Base-by-base conservation (phyloP, 2,797 vertebrate genomes). In the Sebastolobus altivelis region DNA sequence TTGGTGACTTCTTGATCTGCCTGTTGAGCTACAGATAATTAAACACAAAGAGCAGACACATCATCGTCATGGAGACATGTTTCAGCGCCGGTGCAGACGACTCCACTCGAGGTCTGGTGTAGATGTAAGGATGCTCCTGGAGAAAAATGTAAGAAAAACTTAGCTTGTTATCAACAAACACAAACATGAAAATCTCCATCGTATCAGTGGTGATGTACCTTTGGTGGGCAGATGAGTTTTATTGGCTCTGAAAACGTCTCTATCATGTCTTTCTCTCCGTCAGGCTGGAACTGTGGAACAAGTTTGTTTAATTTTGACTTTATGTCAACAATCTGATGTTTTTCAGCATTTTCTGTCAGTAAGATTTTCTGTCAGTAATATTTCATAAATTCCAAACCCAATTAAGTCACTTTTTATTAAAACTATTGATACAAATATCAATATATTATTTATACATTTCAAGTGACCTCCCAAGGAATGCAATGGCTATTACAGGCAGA, bases 121-220 rank as follows among this genome's bases (percentile, higher is more conserved):
- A 90, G 83, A 94, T 93, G 75, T 92, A 94, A 10, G 92, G 92
- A 77, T 94, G 91, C 9, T 94, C 92, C 94, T 94, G 75, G 6
- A 72, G 49, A 61, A 37, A 43, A 62, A 43, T 3, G 3, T 1
- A 6, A 52, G 11, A 77, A 52, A 25, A 33, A 49, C 9, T 10
- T 0, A 16, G 0, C 12, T 70, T 7, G n/a, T 37, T 4, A 13
- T 46, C 22, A 2, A 12, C n/a, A 46, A 2, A 27, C 14, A 61
- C 27, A 58, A 31, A 27, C 6, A 13, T 29, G 8, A 16, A 20
- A 33, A 2, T n/a, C 13, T 29, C 38, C n/a, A 16, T 7, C 1
- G 2, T 8, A 9, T 59, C 16, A 3, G 20, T 5, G 1, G 0
- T 25, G 46, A 58, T 8, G 13, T 92, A 94, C 94, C 93, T 92